Evolutionary conservation across 2,797 vertebrate species (phyloP).

Genomic region (Tangara arthus): DNA sequence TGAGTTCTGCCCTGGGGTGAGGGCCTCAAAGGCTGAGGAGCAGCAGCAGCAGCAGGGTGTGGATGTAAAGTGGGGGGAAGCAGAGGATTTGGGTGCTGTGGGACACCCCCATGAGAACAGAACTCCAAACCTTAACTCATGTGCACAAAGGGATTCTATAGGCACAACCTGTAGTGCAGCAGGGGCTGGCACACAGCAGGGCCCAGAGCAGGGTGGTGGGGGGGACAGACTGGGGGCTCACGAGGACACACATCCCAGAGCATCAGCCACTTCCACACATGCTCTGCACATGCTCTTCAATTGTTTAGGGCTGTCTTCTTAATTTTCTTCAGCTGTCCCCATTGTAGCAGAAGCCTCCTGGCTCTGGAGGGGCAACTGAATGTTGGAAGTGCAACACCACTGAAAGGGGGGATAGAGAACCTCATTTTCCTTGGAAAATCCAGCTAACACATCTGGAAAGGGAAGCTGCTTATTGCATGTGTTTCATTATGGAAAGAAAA

Average conservation of each 20-base stretch:
- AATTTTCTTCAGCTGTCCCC: slow-evolving; percentile 19
- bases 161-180: not conserved
- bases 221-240: not conserved
- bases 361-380: not conserved
- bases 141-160: not conserved
- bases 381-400: not conserved
- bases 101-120: not conserved
- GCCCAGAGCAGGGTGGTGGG: rapidly evolving
- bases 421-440: not conserved
- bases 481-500: not conserved
- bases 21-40: not conserved
- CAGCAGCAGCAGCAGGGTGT: not conserved
- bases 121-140: not conserved
- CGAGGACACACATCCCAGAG: not conserved
- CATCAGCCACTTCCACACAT: not conserved
- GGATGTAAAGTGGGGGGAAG: not conserved
- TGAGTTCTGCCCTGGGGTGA: not conserved
- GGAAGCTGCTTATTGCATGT: not conserved
- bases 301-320: not conserved
- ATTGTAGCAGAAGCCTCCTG: not conserved
- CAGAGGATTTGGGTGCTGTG: not conserved
- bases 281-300: not conserved
- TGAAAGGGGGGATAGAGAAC: not conserved
- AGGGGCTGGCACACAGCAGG: not conserved
- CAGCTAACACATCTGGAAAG: not conserved